Base-by-base conservation (phyloP, 2,113 vertebrate species). In the Amazona vittata region DNA sequence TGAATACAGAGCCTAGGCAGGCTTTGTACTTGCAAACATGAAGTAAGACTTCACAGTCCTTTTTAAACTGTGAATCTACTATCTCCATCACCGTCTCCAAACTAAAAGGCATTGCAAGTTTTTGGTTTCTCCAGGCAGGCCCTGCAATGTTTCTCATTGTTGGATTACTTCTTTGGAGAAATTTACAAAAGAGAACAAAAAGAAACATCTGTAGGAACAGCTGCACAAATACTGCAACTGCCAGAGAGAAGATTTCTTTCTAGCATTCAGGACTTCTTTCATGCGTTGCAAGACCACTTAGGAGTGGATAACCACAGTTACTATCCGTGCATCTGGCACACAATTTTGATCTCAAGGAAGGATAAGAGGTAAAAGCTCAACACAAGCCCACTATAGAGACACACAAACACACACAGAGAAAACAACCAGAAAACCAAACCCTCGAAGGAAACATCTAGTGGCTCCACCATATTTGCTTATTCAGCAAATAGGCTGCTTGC, bases 171-270 rank as follows among this genome's bases (percentile, higher is more conserved):
- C 68, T 76, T 74, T 47, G 10, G 26, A 86, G 26, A 70, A 81
- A 77, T 29, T 35, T 7, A 63, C 33, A 41, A 43, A 52, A 55
- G 20, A n/a, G 5, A 33, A 67, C 5, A 37, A 77, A 41, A 89
- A 89, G 20, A 80, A 89, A 89, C 73, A 95, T 85, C 59, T 86
- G 37, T 57, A 57, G 69, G 39, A 93, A 79, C 94, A 97, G 96
- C 96, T 97, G 97, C 79, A 93, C 44, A 97, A 97, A 97, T 85
- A 96, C 1, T 85, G n/a, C 41, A 85, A 62, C 69, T 94, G 86
- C 64, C 93, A 96, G 68, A 55, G 67, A 44, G 46, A 67, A 68
- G 43, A 85, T 59, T 93, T 91, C 76, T 86, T 90, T 85, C 85
- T n/a, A 88, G 69, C 67, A 77, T 94, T 33, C 73, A 94, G 57